These are phyloP conservation scores for Corbicula japonica DNA, from an alignment of 2,888 invertebrate genomes.

Conservation along the genomic window DNA sequence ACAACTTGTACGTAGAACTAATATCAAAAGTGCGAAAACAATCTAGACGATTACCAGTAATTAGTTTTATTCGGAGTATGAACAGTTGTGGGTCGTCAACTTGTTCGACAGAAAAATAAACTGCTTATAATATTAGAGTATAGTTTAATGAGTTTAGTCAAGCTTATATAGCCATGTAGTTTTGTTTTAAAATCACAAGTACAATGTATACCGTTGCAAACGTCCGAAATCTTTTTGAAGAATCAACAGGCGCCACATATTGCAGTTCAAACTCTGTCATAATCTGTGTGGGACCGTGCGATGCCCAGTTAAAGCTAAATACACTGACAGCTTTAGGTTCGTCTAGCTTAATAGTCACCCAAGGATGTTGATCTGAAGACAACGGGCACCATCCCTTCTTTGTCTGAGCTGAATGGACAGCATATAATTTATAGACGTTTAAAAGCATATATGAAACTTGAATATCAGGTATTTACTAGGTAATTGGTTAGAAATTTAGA, in stretches of 20 bases:
- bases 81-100: no score
- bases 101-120: background rate
- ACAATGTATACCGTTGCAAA: conserved; percentile 35
- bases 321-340: conserved; percentile 66
- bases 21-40: no score
- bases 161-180: background rate
- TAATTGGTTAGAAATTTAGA: no score
- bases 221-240: conserved; percentile 56
- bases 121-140: background rate
- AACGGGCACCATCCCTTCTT: conserved; percentile 73
- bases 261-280: conserved; percentile 66
- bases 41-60: no score
- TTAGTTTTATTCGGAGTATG: no score
- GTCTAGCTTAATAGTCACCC: conserved; percentile 65
- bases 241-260: conserved; percentile 61
- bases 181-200: background rate
- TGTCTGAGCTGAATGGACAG: background rate
- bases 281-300: background rate
- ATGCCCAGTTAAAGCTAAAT: conserved; percentile 55
- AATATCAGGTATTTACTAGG: no score
- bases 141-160: background rate
- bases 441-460: no score
- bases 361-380: conserved; percentile 59
- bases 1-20: no score
- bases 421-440: background rate